These are phyloP conservation scores for Psittacus erithacus DNA, from an alignment of 2,113 vertebrate species.

Conservation along the genomic window DNA sequence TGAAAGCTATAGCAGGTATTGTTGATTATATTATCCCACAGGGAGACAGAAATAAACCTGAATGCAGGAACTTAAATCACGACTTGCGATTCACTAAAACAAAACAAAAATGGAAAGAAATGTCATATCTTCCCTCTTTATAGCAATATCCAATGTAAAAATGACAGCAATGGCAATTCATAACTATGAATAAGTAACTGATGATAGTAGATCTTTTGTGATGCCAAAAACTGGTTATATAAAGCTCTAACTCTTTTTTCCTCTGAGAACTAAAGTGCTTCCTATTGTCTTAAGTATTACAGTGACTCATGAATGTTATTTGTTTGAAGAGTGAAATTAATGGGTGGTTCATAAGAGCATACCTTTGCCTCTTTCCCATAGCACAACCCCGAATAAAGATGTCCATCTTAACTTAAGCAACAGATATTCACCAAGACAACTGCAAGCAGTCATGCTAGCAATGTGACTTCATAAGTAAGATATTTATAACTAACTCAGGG, in stretches of 20 bases:
- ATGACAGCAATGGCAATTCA: slow-evolving; percentile 50
- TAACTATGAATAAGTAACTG: slow-evolving; percentile 58
- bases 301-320: not conserved
- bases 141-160: slow-evolving; percentile 50
- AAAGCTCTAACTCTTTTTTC: not conserved
- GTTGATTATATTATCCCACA: slow-evolving; percentile 54
- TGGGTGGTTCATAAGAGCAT: not conserved
- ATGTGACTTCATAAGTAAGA: not conserved
- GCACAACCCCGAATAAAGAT: not conserved
- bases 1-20: slow-evolving; percentile 16
- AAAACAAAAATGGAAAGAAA: slow-evolving; percentile 60
- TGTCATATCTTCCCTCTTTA: slow-evolving; percentile 30
- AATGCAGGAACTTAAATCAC: slow-evolving; percentile 60
- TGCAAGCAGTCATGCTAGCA: not conserved
- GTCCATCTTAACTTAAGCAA: rapidly evolving
- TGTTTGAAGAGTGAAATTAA: not conserved
- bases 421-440: not conserved
- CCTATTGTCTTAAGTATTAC: not conserved
- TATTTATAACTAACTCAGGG: not conserved
- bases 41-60: slow-evolving; percentile 72
- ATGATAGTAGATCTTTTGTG: not conserved
- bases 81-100: slow-evolving; percentile 64
- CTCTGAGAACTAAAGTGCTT: not conserved
- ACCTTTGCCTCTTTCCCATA: not conserved
- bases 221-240: not conserved